Evolutionary conservation across 2,888 invertebrate genomes (phyloP).

Genomic region (Yponomeuta sedellus): DNA sequence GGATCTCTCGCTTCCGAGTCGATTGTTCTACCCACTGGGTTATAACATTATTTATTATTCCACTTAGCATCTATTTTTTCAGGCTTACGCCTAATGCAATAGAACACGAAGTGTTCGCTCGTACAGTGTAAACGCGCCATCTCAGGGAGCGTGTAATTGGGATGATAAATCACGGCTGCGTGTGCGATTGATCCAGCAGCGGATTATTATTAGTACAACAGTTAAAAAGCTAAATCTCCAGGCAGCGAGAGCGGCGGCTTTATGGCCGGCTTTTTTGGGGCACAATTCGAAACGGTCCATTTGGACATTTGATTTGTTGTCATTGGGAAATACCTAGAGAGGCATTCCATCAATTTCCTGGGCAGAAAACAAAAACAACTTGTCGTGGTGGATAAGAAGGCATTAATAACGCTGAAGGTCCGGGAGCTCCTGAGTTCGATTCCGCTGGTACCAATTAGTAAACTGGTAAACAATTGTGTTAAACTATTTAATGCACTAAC

Average conservation of each 20-base stretch:
- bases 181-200: constrained; percentile 30
- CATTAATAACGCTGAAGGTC: neutral
- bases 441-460: too few species aligned
- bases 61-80: too few species aligned
- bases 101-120: neutral
- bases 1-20: too few species aligned
- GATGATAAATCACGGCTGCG: constrained; percentile 32
- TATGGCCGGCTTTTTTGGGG: neutral
- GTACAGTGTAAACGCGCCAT: neutral
- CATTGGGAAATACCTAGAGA: constrained; percentile 1
- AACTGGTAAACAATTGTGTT: too few species aligned
- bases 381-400: neutral
- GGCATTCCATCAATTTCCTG: neutral
- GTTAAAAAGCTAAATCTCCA: constrained; percentile 3
- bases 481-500: too few species aligned
- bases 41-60: too few species aligned
- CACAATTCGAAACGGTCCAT: neutral
- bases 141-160: constrained; percentile 29
- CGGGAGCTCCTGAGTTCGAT: too few species aligned
- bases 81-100: too few species aligned
- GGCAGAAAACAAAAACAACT: neutral
- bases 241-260: neutral
- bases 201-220: constrained; percentile 20
- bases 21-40: too few species aligned
- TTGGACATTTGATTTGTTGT: neutral